These are phyloP conservation scores for Sitobion miscanthi DNA, from an alignment of 1,140 invertebrate genomes.

Conservation along the genomic window DNA sequence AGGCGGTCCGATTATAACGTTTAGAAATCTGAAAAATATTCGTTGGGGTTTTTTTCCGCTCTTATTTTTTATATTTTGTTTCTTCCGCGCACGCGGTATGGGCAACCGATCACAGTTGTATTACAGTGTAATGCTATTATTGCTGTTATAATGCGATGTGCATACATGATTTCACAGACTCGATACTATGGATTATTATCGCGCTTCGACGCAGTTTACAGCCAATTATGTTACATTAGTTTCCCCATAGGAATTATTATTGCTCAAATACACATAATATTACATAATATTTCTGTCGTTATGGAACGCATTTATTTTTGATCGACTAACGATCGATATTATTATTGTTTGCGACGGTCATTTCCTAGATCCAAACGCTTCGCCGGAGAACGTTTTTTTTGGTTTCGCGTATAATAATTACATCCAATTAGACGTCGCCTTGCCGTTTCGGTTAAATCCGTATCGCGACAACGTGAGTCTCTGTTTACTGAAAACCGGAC, in stretches of 20 bases:
- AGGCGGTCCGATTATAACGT: neutral
- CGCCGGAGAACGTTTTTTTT: neutral
- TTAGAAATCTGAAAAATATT: slow-evolving; percentile 25
- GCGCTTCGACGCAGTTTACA: neutral
- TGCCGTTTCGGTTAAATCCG: neutral
- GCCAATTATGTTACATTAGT: neutral
- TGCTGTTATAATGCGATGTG: too few species aligned
- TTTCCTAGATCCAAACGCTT: neutral
- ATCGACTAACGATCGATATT: neutral
- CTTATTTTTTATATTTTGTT: neutral
- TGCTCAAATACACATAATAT: neutral
- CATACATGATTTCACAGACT: neutral
- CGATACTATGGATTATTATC: neutral
- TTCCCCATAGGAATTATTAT: neutral
- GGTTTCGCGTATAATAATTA: neutral
- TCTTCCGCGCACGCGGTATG: too few species aligned
- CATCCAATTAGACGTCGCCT: neutral
- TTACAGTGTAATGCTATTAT: too few species aligned
- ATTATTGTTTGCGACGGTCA: neutral
- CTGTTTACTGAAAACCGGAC: neutral
- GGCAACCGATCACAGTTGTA: neutral
- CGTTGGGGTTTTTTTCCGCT: neutral
- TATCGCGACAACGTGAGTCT: neutral
- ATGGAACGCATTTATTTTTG: neutral
- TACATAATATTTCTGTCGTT: neutral